phyloP scores from a whole-genome alignment of 1,140 invertebrate species.

The Pentalonia nigronervosa region DNA sequence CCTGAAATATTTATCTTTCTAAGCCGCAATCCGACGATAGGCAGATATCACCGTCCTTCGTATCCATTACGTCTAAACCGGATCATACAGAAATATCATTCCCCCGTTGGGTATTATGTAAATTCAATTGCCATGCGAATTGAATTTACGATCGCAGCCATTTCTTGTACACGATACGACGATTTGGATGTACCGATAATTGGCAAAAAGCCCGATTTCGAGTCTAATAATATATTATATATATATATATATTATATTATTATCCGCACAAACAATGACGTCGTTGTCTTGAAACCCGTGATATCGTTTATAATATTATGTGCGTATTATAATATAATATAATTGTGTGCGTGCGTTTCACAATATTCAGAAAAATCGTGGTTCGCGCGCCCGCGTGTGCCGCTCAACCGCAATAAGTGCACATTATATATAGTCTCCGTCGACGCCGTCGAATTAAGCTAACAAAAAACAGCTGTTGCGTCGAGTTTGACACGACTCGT shows the following conservation, averaged over 20 bases:
- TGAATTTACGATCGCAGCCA: background rate
- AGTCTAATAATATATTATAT: background rate
- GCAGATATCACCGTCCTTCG: background rate
- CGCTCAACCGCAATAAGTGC: background rate
- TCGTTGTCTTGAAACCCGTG: background rate
- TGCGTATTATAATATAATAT: background rate
- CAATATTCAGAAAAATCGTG: background rate
- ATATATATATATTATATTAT: no score
- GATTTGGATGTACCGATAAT: background rate
- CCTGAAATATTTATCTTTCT: background rate
- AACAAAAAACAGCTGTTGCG: background rate
- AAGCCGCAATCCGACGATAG: background rate
- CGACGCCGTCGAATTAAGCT: background rate
- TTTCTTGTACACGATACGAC: background rate
- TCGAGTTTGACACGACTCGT: background rate
- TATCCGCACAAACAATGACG: background rate
- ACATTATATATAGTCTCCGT: background rate
- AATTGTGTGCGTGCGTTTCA: background rate
- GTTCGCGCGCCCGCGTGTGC: background rate
- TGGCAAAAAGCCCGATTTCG: background rate
- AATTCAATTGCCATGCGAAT: constrained; percentile 18
- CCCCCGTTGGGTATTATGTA: constrained; percentile 12
- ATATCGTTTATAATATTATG: background rate
- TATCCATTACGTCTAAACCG: constrained; percentile 26
- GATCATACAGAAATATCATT: constrained; percentile 33